phyloP scores from a whole-genome alignment of 2,888 invertebrate genomes.

The Podabrus alpinus region DNA sequence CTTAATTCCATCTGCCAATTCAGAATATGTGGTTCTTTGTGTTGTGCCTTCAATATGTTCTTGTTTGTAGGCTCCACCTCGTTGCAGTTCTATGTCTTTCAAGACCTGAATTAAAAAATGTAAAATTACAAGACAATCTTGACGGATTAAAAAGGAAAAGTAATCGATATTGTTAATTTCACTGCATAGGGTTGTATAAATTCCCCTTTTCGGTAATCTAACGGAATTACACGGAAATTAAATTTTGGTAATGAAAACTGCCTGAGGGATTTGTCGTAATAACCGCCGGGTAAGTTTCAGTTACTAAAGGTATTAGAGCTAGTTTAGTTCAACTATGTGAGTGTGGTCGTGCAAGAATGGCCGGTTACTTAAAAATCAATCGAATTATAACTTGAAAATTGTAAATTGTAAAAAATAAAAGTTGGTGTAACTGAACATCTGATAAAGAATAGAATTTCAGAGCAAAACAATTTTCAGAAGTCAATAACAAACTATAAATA shows the following conservation, averaged over 20 bases:
- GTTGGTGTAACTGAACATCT: background rate
- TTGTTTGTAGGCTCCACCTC: conserved; percentile 46
- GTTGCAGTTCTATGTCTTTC: conserved; percentile 56
- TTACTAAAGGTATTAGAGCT: background rate
- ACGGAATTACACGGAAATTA: background rate
- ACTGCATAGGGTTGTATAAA: background rate
- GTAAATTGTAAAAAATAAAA: background rate
- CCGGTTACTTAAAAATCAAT: background rate
- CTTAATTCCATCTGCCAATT: conserved; percentile 67
- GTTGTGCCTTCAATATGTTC: conserved; percentile 45
- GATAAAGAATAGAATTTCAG: background rate
- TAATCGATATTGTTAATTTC: background rate
- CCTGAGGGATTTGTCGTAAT: background rate
- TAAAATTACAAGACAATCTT: background rate
- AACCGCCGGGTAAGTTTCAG: background rate
- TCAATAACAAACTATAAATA: background rate
- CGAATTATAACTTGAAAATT: background rate
- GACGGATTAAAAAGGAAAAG: background rate
- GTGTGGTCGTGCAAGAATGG: background rate
- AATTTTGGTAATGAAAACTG: background rate
- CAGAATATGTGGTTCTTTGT: conserved; percentile 56
- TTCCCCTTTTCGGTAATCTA: background rate
- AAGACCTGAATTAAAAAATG: conserved; percentile 48
- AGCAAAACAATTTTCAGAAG: background rate
- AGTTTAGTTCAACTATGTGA: background rate